Percentiles rank a stretch among this genome's conserved stretches.
Conservation (phyloP, 2,888 invertebrate species). For the Lithodes maja region DNA sequence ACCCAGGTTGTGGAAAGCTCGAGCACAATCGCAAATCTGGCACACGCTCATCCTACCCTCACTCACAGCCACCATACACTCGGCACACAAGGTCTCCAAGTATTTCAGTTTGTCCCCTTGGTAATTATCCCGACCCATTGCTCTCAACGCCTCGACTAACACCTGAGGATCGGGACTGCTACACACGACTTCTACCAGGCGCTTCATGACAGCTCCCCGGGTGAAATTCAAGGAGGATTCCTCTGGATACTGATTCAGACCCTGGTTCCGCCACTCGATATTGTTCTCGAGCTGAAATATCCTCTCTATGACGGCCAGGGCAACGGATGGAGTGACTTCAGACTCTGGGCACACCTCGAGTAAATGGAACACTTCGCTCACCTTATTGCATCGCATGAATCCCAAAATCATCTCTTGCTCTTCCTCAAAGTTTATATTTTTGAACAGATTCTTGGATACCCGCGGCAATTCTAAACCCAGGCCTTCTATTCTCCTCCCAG, state of each 20-base stretch:
- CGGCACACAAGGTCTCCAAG: slow-evolving; percentile 77
- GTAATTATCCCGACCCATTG: slow-evolving; percentile 72
- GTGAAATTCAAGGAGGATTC: slow-evolving; percentile 70
- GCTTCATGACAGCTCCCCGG: slow-evolving; percentile 75
- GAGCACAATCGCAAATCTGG: slow-evolving; percentile 80
- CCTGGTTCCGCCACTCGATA: slow-evolving; percentile 70
- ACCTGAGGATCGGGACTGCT: slow-evolving; percentile 74
- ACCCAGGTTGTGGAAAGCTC: slow-evolving; percentile 77
- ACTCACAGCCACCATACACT: slow-evolving; percentile 79
- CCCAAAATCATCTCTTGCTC: slow-evolving; percentile 66
- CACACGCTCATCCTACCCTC: slow-evolving; percentile 79
- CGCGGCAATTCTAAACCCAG: slow-evolving; percentile 56
- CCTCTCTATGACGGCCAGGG: slow-evolving; percentile 75
- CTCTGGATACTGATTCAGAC: slow-evolving; percentile 54
- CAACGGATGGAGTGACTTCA: slow-evolving; percentile 76
- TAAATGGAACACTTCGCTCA: slow-evolving; percentile 47
- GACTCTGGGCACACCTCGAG: slow-evolving; percentile 72
- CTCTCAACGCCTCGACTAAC: slow-evolving; percentile 75
- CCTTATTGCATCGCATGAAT: slow-evolving; percentile 67
- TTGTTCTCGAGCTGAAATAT: slow-evolving; percentile 76
- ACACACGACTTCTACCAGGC: slow-evolving; percentile 76
- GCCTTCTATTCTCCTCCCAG: slow-evolving; percentile 47
- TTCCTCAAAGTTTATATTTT: slow-evolving; percentile 61
- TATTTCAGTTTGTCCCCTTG: slow-evolving; percentile 61
- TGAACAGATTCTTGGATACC: slow-evolving; percentile 55